phyloP scores from a whole-genome alignment of 2,888 invertebrate genomes.

The Phania funesta region DNA sequence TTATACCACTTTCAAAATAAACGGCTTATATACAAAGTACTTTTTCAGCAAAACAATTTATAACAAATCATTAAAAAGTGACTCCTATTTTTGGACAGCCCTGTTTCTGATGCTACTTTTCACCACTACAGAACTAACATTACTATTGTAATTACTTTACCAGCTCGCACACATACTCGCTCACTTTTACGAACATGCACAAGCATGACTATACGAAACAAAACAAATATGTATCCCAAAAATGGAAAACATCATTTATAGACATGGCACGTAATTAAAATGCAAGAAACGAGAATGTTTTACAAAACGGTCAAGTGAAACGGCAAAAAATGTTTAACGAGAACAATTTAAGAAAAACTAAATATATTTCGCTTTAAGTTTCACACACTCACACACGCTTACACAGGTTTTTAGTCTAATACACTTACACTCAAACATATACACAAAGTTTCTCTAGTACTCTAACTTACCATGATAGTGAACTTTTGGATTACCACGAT shows the following conservation, averaged over 20 bases:
- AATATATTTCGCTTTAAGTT: not conserved
- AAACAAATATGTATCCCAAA: not conserved
- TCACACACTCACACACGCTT: not conserved
- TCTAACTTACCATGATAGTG: constrained; percentile 84
- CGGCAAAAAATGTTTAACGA: not conserved
- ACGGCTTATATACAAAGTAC: too few species aligned
- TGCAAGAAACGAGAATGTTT: constrained; percentile 47
- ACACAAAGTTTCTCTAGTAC: not conserved
- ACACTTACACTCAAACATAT: not conserved
- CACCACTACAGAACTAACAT: too few species aligned
- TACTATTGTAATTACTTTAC: too few species aligned
- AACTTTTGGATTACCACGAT: constrained; percentile 91
- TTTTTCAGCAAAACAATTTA: too few species aligned
- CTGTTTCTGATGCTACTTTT: too few species aligned
- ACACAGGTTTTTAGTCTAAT: not conserved
- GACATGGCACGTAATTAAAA: constrained; percentile 58
- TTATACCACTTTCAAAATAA: too few species aligned
- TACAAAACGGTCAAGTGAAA: constrained; percentile 26
- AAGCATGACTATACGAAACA: too few species aligned
- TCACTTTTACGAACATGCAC: not conserved
- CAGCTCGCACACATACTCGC: not conserved
- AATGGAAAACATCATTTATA: constrained; percentile 8
- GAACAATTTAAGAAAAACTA: not conserved
- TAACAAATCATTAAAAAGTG: too few species aligned
- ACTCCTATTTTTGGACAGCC: too few species aligned